These are phyloP conservation scores for Drosophila paulistorum DNA, from an alignment of 1,140 invertebrate genomes.

Conservation along the genomic window DNA sequence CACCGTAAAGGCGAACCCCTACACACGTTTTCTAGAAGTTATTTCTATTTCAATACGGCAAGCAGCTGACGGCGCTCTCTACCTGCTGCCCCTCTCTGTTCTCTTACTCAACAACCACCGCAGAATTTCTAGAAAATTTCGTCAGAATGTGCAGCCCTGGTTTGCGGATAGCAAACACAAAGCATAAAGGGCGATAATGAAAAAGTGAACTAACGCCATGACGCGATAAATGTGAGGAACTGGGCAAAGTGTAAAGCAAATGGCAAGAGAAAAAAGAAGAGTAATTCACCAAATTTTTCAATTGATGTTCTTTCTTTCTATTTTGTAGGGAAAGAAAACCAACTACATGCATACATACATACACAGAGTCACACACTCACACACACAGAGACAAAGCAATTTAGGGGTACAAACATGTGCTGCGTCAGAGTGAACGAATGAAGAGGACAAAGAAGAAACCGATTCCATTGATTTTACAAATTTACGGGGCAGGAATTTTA, in stretches of 20 bases:
- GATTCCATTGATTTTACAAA: constrained; percentile 67
- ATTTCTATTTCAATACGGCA: constrained; percentile 63
- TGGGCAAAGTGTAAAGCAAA: constrained; percentile 37
- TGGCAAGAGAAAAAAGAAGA: constrained; percentile 24
- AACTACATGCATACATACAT: constrained; percentile 17
- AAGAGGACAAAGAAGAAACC: constrained; percentile 12
- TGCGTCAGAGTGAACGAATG: constrained; percentile 42
- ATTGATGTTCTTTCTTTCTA: constrained; percentile 31
- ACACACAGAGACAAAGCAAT: neutral
- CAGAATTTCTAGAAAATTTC: constrained; percentile 73
- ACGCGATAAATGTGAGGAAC: constrained; percentile 49
- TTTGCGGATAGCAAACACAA: constrained; percentile 58
- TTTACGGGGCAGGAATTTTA: neutral
- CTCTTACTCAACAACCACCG: constrained; percentile 3
- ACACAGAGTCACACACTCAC: neutral
- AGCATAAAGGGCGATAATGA: constrained; percentile 58
- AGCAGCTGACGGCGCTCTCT: constrained; percentile 58
- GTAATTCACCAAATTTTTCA: constrained; percentile 30
- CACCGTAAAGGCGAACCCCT: neutral
- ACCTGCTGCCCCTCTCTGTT: neutral
- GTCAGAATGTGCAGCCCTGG: constrained; percentile 69
- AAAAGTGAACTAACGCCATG: constrained; percentile 44
- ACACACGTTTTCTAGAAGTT: constrained; percentile 68
- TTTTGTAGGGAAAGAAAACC: constrained; percentile 27
- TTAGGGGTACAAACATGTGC: constrained; percentile 48